Conservation (phyloP, 2,797 vertebrate genomes). For the Borostomias antarcticus region DNA sequence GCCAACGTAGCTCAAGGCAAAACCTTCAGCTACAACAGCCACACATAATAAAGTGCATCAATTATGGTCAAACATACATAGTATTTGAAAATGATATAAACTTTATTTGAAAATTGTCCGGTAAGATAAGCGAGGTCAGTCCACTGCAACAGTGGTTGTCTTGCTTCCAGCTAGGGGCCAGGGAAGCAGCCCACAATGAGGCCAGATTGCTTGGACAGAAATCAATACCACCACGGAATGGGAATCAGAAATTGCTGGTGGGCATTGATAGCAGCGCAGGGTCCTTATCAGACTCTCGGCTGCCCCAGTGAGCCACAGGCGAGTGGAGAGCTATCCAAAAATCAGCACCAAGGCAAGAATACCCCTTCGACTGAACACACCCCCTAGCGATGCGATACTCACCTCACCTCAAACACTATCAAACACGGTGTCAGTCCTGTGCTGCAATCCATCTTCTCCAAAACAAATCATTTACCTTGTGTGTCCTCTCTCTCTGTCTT, state of each 20-base stretch:
- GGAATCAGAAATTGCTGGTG: conserved; percentile 70
- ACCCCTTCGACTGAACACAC: conserved; percentile 60
- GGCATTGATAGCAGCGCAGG: conserved; percentile 79
- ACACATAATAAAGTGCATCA: conserved; percentile 41
- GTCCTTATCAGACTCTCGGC: conserved; percentile 80
- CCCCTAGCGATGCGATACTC: conserved; percentile 65
- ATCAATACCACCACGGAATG: conserved; percentile 86
- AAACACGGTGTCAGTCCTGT: conserved; percentile 66
- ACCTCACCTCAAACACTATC: conserved; percentile 65
- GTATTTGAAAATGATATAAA: conserved; percentile 27
- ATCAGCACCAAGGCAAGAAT: conserved; percentile 64
- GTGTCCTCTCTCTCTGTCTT: conserved; percentile 67
- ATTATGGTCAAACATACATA: conserved; percentile 65
- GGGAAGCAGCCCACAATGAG: conserved; percentile 81
- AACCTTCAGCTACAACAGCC: not conserved
- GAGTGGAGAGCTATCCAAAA: conserved; percentile 75
- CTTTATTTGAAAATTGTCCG: conserved; percentile 54
- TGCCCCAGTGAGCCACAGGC: conserved; percentile 68
- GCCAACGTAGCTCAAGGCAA: not conserved
- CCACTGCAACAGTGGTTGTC: conserved; percentile 65
- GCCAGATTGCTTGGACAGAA: conserved; percentile 82
- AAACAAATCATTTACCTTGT: conserved; percentile 82
- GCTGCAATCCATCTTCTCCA: conserved; percentile 84
- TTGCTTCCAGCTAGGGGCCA: conserved; percentile 73
- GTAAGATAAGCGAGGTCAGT: conserved; percentile 57